These are phyloP conservation scores for Harmothoe impar DNA, from an alignment of 2,888 invertebrate genomes.

Conservation along the genomic window DNA sequence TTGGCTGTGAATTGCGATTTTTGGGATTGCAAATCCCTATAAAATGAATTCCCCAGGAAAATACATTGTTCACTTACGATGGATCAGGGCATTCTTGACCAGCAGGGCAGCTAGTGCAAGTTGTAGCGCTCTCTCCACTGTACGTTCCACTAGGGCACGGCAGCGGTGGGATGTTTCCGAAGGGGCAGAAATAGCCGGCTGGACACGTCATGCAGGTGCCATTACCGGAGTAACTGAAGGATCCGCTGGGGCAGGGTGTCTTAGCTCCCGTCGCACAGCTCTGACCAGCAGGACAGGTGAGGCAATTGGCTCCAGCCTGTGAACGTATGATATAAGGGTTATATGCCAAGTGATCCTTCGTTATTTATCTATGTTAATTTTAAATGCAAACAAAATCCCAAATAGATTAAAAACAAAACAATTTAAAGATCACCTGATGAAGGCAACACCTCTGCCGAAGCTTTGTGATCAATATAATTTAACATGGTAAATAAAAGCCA, in stretches of 20 bases:
- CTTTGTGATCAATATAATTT: no score
- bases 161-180: slow-evolving; percentile 73
- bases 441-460: background rate
- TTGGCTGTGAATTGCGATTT: no score
- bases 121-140: slow-evolving; percentile 71
- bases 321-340: no score
- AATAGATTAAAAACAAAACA: background rate
- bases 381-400: background rate
- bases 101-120: slow-evolving; percentile 75
- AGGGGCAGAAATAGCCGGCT: slow-evolving; percentile 69
- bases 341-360: no score
- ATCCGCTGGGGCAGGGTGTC: slow-evolving; percentile 71
- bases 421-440: no score
- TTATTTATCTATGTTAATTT: no score
- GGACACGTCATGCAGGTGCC: slow-evolving; percentile 68
- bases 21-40: no score
- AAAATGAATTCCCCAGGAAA: background rate
- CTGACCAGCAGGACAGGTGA: slow-evolving; percentile 76
- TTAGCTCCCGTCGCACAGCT: slow-evolving; percentile 72
- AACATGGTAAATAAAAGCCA: no score
- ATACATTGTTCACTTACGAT: slow-evolving; percentile 65
- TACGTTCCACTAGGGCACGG: slow-evolving; percentile 76
- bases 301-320: slow-evolving; percentile 60
- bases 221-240: slow-evolving; percentile 72
- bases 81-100: slow-evolving; percentile 71